Percentiles rank a stretch among this genome's conserved stretches.
These are phyloP conservation scores for Tetheella fluctuosa DNA, from an alignment of 2,888 invertebrate species.

Conservation along the genomic window DNA sequence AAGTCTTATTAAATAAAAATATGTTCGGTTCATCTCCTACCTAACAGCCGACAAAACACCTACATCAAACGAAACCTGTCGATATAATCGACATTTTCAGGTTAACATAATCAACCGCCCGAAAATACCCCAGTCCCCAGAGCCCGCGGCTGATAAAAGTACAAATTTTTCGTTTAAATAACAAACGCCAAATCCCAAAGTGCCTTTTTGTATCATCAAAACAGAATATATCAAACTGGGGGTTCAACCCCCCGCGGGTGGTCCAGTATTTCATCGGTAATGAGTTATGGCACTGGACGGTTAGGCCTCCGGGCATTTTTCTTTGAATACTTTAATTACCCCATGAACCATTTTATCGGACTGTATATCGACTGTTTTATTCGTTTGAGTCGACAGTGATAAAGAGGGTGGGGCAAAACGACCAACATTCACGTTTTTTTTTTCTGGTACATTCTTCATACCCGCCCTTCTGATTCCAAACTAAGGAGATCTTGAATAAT, in stretches of 20 bases:
- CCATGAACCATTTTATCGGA: background rate
- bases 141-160: background rate
- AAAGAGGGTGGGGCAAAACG: too few species aligned
- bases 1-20: background rate
- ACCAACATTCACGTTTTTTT: too few species aligned
- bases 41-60: slow-evolving; percentile 4
- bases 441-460: too few species aligned
- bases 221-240: slow-evolving; percentile 3
- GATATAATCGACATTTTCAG: slow-evolving; percentile 1
- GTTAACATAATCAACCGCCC: background rate
- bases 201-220: background rate
- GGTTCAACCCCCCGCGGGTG: background rate
- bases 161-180: slow-evolving; percentile 2
- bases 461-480: too few species aligned
- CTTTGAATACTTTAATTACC: background rate
- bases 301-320: background rate
- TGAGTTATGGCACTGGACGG: background rate
- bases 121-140: background rate
- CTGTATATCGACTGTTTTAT: background rate
- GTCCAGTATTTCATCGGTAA: background rate
- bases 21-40: slow-evolving; percentile 1
- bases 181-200: background rate
- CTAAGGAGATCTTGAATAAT: too few species aligned
- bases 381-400: background rate
- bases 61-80: slow-evolving; percentile 2